phyloP scores from a whole-genome alignment of 1,140 invertebrate species.

The Aphaenogaster ashmeadi region DNA sequence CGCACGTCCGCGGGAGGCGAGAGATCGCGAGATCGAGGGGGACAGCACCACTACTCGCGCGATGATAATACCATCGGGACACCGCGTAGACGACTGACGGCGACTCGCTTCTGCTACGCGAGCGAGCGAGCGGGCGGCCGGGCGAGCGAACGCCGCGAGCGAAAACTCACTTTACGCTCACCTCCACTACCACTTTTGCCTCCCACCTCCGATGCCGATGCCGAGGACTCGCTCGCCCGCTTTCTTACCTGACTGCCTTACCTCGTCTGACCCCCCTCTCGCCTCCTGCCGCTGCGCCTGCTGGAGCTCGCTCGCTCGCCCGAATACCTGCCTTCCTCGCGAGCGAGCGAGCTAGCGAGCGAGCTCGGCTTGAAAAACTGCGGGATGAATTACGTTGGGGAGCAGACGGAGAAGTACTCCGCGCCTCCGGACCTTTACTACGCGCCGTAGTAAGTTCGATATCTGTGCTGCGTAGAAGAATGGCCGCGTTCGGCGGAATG shows the following conservation, averaged over 20 bases:
- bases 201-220: slow-evolving; percentile 35
- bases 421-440: slow-evolving; percentile 30
- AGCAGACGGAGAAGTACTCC: neutral
- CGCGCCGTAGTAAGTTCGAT: slow-evolving; percentile 20
- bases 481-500: neutral
- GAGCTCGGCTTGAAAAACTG: slow-evolving; percentile 25
- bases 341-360: slow-evolving; percentile 35
- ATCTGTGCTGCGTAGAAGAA: neutral
- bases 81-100: slow-evolving; percentile 68
- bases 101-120: slow-evolving; percentile 71
- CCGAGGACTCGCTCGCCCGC: slow-evolving; percentile 66
- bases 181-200: slow-evolving; percentile 71
- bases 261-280: slow-evolving; percentile 5
- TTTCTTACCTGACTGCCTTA: slow-evolving; percentile 72
- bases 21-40: slow-evolving; percentile 43
- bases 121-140: slow-evolving; percentile 49
- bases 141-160: slow-evolving; percentile 68
- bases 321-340: slow-evolving; percentile 53
- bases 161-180: slow-evolving; percentile 77
- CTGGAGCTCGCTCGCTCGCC: slow-evolving; percentile 39
- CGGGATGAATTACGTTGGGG: slow-evolving; percentile 39
- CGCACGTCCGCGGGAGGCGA: slow-evolving; percentile 38
- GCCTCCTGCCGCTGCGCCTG: slow-evolving; percentile 42
- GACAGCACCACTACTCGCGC: neutral
- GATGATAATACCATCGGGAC: slow-evolving; percentile 59